These are phyloP conservation scores for Amphipoea oculea DNA, from an alignment of 2,888 invertebrate species.

Conservation along the genomic window DNA sequence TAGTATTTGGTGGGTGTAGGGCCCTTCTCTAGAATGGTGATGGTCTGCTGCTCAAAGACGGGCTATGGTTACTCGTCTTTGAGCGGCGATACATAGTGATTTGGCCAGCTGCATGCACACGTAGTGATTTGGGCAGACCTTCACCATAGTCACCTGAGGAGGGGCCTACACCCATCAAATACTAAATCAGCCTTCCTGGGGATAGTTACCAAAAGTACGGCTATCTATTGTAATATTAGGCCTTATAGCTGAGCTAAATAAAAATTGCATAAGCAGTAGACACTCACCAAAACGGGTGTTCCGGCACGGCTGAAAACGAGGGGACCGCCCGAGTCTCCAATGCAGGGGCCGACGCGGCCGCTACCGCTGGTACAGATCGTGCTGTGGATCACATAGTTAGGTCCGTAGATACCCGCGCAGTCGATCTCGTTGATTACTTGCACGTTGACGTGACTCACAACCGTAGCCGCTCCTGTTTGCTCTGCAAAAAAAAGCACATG, in stretches of 20 bases:
- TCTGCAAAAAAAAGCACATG: background rate
- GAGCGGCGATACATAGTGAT: too few species aligned
- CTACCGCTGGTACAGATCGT: conserved; percentile 76
- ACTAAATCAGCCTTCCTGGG: too few species aligned
- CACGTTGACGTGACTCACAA: conserved; percentile 71
- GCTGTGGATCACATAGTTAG: conserved; percentile 59
- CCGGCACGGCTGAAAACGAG: conserved; percentile 67
- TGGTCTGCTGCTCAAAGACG: too few species aligned
- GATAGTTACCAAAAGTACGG: too few species aligned
- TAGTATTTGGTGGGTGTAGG: too few species aligned
- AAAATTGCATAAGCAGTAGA: background rate
- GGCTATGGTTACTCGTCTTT: too few species aligned
- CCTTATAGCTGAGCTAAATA: background rate
- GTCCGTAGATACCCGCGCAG: conserved; percentile 66
- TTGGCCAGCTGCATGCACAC: too few species aligned
- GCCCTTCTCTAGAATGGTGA: too few species aligned
- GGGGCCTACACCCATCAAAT: too few species aligned
- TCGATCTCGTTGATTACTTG: conserved; percentile 70
- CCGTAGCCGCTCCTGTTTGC: conserved; percentile 25
- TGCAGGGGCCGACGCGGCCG: conserved; percentile 74
- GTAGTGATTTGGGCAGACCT: too few species aligned
- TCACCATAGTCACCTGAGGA: too few species aligned
- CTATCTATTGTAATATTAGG: too few species aligned
- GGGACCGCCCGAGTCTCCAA: conserved; percentile 79
- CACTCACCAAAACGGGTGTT: conserved; percentile 70